Base-by-base conservation (phyloP, 2,888 invertebrate species). In the Rhamphomyia laevipes region DNA sequence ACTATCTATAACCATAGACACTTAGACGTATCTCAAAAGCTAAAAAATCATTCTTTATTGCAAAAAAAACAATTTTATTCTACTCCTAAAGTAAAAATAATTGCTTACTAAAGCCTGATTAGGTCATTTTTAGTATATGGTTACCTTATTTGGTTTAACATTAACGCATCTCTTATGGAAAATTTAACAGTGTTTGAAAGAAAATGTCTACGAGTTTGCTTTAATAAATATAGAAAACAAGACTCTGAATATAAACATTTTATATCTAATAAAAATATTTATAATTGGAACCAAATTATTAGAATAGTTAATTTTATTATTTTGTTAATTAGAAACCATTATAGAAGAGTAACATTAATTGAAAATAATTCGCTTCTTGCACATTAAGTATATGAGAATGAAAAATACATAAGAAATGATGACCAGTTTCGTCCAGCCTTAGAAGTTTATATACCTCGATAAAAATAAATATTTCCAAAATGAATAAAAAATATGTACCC, bases 141-240 rank as follows among this genome's bases (percentile, higher is more conserved):
- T 1, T 41, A 7, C n/a, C 21, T 21, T 9, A n/a, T 41, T 3
- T 41, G 41, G 41, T 41, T 21, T n/a, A 41, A 41, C 21, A 21
- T 41, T 13, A 21, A 11, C 21, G 41, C 41, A 6, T 41, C 41
- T 4, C 12, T 21, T 5, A 41, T 41, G 21, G 41, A 41, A 41
- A 18, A 41, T 21, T 3, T 21, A 15, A 13, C 13, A 16, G 5
- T 18, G 7, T 37, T 49, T 35, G 49, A 49, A 16, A 45, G 49
- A 18, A 41, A 41, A 21, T 45, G 31, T 17, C 21, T 49, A n/a
- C 17, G 49, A 13, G 21, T 27, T 13, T 45, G 49, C 17, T 15
- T 21, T 13, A 35, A 41, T 6, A 3, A 30, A 18, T 30, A 41
- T 17, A 3, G 48, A 37, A 48, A 42, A 27, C 31, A 33, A 13